Base-by-base conservation (phyloP, 2,113 vertebrate genomes). In the Pristiophorus japonicus region DNA sequence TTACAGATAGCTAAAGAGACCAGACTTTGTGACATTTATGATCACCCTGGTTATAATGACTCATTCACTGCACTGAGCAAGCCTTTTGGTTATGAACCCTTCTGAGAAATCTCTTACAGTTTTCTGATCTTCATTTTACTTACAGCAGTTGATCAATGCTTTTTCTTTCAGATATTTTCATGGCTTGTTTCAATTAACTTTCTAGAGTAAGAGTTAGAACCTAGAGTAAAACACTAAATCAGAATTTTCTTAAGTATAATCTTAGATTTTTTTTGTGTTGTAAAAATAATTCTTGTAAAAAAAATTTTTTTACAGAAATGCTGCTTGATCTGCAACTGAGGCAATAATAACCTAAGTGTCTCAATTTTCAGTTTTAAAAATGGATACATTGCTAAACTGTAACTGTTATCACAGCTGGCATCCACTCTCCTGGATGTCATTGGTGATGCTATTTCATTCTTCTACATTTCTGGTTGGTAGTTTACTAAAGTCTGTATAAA, bases 341-440 rank as follows among this genome's bases (percentile, higher is more conserved):
- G 7, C 20, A 59, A 90, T 90, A 90, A 90, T 66, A 67, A 66
- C 4, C 38, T 2, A 42, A 94, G 62, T 66, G 16, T 42, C 16
- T 94, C n/a, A 94, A 94, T 66, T 94, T 66, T 20, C 90, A 66
- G 63, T 67, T 94, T 66, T 94, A 94, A 66, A 94, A 66, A 24
- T 94, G 91, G 62, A 66, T 94, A 66, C 18, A 24, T 66, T 94
- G 63, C 30, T 94, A 45, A 67, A 42, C 18, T 94, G 63, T 8
- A 65, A 65, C 90, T 92, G 90, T 42, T 92, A 92, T n/a, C 51
- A 94, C 62, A 94, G 59, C 91, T 94, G 91, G 38, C n/a, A 94
- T 45, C 34, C 62, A 66, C 91, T 38, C n/a, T 94, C 3, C 7
- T n/a, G 59, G 30, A 63, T 92, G 51, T 92, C 27, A 92, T 65